Conservation (phyloP, 2,113 vertebrate genomes). For the Thalassoma bifasciatum region DNA sequence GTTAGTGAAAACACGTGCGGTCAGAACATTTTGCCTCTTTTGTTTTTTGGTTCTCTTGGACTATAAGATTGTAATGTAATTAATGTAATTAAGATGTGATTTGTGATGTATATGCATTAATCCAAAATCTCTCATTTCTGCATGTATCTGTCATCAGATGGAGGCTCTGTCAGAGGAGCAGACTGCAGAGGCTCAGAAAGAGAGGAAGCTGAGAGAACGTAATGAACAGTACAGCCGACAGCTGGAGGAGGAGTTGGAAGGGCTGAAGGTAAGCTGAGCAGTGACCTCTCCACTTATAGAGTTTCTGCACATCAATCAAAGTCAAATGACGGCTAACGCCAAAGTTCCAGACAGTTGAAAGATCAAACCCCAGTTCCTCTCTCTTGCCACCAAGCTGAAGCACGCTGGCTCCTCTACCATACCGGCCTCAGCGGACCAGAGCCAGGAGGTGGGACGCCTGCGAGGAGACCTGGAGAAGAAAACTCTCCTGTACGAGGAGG, state of each 20-base stretch:
- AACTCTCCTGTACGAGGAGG: conserved; percentile 91
- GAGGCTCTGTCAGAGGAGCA: conserved; percentile 91
- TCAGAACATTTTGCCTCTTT: too few relatives aligned
- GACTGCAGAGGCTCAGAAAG: conserved; percentile 91
- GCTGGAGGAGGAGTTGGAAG: conserved; percentile 94
- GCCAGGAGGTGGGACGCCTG: conserved; percentile 92
- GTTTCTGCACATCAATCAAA: neutral
- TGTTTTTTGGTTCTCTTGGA: too few relatives aligned
- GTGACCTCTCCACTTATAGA: neutral
- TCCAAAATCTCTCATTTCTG: neutral
- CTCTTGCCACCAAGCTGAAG: conserved; percentile 82
- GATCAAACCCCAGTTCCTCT: neutral
- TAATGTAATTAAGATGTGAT: too few relatives aligned
- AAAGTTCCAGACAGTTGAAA: too few relatives aligned
- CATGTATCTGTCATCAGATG: conserved; percentile 80
- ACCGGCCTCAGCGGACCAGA: conserved; percentile 86
- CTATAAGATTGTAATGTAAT: too few relatives aligned
- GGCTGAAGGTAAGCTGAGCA: conserved; percentile 87
- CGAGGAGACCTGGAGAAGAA: conserved; percentile 96
- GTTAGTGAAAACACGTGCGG: too few relatives aligned
- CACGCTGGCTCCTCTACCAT: conserved; percentile 85
- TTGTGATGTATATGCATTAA: too few relatives aligned
- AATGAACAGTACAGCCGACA: conserved; percentile 95
- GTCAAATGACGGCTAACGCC: too few relatives aligned
- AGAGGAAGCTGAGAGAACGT: conserved; percentile 93